Evolutionary conservation across 2,113 vertebrate genomes (phyloP), one percentile per base, ranked within the genome.

Genomic region (Hydrochoerus hydrochaeris): DNA sequence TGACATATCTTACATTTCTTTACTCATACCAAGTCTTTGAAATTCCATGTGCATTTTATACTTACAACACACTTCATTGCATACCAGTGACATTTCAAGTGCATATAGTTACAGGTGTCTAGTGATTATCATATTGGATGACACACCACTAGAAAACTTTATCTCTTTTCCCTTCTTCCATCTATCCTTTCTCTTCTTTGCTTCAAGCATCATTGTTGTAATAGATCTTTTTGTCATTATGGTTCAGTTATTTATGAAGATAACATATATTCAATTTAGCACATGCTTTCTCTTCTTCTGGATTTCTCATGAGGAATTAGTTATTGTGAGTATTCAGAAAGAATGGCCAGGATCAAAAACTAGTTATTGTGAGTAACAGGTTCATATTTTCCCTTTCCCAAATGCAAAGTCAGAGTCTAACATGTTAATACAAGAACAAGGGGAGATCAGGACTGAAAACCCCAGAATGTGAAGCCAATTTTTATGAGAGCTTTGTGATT

Each of bases 181-280:
- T n/a, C 28, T 81, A 5, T 35, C 65, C 58, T 71, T 60, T 44
- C 32, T 77, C 49, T 57, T 78, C 75, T n/a, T 16, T 67, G 82
- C 26, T 90, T 71, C 24, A 1, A 71, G 69, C 78, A n/a, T 77
- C 26, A 60, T n/a, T 20, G 24, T 20, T 82, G 22, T 87, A 1
- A 38, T 17, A 87, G 22, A 78, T 67, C n/a, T 46, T 78, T 91
- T 44, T 14, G 22, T 77, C 35, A 5, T 63, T 35, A 13, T 35
- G 83, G 24, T 30, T 92, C 26, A 58, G 71, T 54, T 95, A 5
- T 96, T 96, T 88, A 60, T 58, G 88, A 87, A 92, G 44, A 84
- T 16, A 77, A 62, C 57, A 52, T 46, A 35, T 73, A 17, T 82
- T 94, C 49, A 85, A 32, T 90, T 30, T 20, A 58, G 41, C 30